phyloP scores from a whole-genome alignment of 2,797 vertebrate genomes.

The Craterocephalus amniculus region DNA sequence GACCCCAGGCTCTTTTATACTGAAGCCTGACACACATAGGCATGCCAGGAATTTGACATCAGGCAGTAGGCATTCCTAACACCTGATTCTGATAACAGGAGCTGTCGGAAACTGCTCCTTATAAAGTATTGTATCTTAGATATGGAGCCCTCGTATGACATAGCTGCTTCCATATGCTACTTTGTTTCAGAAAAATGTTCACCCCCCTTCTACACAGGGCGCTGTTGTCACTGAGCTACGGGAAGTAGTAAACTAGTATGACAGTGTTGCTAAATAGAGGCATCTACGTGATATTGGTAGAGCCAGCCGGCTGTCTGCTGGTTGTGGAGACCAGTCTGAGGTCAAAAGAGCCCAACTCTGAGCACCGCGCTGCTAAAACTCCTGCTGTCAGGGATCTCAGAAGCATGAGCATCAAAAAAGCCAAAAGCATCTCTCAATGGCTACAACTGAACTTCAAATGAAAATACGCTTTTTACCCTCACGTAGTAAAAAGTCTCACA shows the following conservation, averaged over 20 bases:
- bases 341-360: neutral
- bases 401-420: neutral
- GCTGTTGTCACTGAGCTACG: slow-evolving; percentile 48
- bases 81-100: slow-evolving; percentile 80
- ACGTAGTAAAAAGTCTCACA: no score
- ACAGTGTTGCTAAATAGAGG: slow-evolving; percentile 52
- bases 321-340: slow-evolving; percentile 7
- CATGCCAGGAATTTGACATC: slow-evolving; percentile 78
- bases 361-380: neutral
- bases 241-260: slow-evolving; percentile 50
- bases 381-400: neutral
- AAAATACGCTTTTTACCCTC: no score
- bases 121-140: slow-evolving; percentile 78
- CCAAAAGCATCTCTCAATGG: no score
- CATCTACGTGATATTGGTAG: slow-evolving; percentile 35
- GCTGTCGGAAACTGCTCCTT: slow-evolving; percentile 82
- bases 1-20: slow-evolving; percentile 78
- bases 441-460: neutral
- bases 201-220: slow-evolving; percentile 11
- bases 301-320: neutral
- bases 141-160: slow-evolving; percentile 69
- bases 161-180: slow-evolving; percentile 50
- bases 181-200: slow-evolving; percentile 57
- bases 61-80: slow-evolving; percentile 77
- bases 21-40: slow-evolving; percentile 49